Base-by-base conservation (phyloP, 1,140 invertebrate species). In the Polyergus mexicanus region DNA sequence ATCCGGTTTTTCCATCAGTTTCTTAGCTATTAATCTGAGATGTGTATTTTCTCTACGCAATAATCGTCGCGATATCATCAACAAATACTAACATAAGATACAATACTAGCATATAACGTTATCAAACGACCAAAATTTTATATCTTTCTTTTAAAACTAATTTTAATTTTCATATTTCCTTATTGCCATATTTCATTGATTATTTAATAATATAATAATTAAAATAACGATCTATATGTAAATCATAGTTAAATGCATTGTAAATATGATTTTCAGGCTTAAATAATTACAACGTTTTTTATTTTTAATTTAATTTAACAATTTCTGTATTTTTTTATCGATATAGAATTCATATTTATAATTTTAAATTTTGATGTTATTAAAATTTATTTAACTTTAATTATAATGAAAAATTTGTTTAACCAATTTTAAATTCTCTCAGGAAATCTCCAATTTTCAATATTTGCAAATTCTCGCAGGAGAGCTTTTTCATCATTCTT, bases 61-160 rank as follows among this genome's bases (percentile, higher is more conserved):
- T 78, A 78, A 78, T 78, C 28, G 60, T 65, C 19, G 28, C 11
- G 44, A 10, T 77, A 65, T 38, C 19, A 32, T 66, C 51, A 28
- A 35, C 10, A n/a, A 66, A 19, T 51, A 51, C 0, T 35, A 22
- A 41, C 2, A 11, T 44, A 32, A 62, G n/a, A 28, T 35, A 44
- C 2, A n/a, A 28, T 35, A 44, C 2, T 13, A 1, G 10, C 58
- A 16, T n/a, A 11, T 28, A 25, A 44, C 38, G 5, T 62, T 63
- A 44, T 62, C 28, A 44, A 63, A 35, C n/a, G 2, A 3, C 16
- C 62, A 54, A 76, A 47, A 77, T 54, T 65, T 44, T 68, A 68
- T 32, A 11, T 16, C 60, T 5, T 76, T 19, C 8, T 13, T 76
- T 76, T 63, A 65, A 65, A 65, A 65, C 3, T n/a, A n/a, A 11